Evolutionary conservation across 1,140 invertebrate genomes (phyloP), one percentile per base, ranked within the genome.

Genomic region (Apis florea): DNA sequence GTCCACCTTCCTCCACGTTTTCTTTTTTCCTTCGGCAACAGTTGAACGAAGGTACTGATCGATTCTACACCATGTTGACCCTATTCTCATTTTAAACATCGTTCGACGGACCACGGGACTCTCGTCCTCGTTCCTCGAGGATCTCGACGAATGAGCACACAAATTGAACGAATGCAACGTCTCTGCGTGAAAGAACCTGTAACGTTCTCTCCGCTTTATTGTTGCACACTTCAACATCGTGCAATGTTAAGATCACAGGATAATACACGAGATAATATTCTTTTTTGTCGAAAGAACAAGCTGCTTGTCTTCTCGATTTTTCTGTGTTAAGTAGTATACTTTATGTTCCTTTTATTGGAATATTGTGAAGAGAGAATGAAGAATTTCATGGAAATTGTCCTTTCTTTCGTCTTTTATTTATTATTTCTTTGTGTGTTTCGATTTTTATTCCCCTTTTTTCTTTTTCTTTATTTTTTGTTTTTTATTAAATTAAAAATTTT

Each of bases 61-160:
- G 56, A 53, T 83, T 74, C 56, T 79, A 82, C 85, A 73, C 71
- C 40, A 78, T 86, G 85, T 86, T 86, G 84, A 86, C 85, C 85
- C 76, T 86, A 86, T 86, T 86, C 84, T 74, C 76, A 59, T 79
- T 81, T 79, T 71, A 24, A 76, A 69, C 64, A 61, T 66, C 71
- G 75, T 83, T 69, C 70, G 77, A 75, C 80, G 69, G 54, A 73
- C 61, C 69, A 67, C 64, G 31, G 31, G 31, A 49, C 21, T 79
- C 80, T 73, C 79, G 76, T 83, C 59, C 56, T 40, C 71, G 24
- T 80, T 75, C 71, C 51, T 68, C 68, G 61, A 59, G 67, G 21
- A 64, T 64, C 78, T 56, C 51, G 51, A 21, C 51, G 63, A 56
- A 19, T 56, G 24, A 51, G 59, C 31, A 71, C 54, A 53, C 51